Evolutionary conservation across 2,113 vertebrate genomes (phyloP).

Genomic region (Phylloscopus whistleri): DNA sequence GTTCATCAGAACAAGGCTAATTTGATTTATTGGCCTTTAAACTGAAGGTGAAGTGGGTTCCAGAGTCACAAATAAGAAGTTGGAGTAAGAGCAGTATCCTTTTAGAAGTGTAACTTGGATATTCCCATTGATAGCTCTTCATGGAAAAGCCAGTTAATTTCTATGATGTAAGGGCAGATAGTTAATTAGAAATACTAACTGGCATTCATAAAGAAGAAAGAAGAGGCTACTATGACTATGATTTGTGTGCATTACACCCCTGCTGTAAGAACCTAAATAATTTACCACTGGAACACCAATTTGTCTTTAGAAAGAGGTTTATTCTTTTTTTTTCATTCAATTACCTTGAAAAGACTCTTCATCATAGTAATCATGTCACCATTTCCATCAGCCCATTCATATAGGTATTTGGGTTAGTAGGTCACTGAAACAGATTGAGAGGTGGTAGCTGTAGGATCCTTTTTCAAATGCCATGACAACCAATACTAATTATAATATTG

Average conservation of each 20-base stretch:
- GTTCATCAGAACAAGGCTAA: neutral
- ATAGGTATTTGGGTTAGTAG: constrained; percentile 51
- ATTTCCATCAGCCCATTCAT: constrained; percentile 19
- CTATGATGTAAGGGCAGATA: neutral
- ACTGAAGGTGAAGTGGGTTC: neutral
- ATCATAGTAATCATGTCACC: constrained; percentile 3
- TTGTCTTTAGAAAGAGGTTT: constrained; percentile 10
- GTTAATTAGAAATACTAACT: neutral
- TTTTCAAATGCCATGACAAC: constrained; percentile 21
- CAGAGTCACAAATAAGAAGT: neutral
- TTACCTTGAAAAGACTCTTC: constrained; percentile 32
- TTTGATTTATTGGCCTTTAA: neutral
- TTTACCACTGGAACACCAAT: neutral
- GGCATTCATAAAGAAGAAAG: neutral
- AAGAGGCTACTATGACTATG: neutral
- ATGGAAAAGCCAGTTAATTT: neutral
- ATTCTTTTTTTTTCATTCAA: neutral
- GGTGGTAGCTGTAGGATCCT: neutral
- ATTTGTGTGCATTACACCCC: neutral
- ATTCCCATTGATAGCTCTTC: neutral
- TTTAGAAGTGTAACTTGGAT: neutral
- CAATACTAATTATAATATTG: neutral
- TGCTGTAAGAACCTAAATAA: neutral
- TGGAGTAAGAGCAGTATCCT: neutral
- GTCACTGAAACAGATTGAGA: constrained; percentile 51